These are phyloP conservation scores for Zootoca vivipara DNA, from an alignment of 2,113 vertebrate species.

Conservation along the genomic window DNA sequence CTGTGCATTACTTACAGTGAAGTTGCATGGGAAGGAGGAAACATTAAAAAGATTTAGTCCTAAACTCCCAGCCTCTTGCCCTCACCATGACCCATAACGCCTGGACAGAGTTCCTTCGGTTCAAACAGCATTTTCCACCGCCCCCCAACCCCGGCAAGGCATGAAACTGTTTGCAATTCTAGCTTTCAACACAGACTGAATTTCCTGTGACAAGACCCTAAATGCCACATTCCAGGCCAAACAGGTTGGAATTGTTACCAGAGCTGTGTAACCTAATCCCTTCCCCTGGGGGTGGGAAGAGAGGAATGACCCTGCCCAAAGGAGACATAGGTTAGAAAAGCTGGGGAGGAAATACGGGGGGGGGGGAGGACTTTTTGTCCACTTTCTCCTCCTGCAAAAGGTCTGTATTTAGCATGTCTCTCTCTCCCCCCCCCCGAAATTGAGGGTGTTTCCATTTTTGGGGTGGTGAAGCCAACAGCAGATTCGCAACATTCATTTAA, in stretches of 20 bases:
- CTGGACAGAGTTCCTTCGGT: constrained; percentile 1
- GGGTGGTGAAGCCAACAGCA: neutral
- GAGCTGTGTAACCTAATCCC: constrained; percentile 40
- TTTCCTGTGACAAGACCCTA: constrained; percentile 59
- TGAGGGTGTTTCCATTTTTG: neutral
- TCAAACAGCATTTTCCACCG: neutral
- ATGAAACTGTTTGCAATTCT: constrained; percentile 57
- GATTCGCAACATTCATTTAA: too few species aligned
- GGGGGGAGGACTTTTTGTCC: neutral
- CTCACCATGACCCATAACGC: constrained; percentile 11
- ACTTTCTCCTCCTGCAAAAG: neutral
- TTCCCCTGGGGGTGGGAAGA: constrained; percentile 26
- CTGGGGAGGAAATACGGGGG: neutral
- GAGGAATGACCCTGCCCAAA: constrained; percentile 4
- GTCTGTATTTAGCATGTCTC: neutral
- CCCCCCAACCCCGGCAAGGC: constrained; percentile 40
- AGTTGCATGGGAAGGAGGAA: neutral
- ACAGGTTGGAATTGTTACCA: constrained; percentile 58
- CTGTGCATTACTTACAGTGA: neutral
- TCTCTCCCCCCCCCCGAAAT: neutral
- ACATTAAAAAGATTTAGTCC: neutral
- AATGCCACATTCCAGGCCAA: constrained; percentile 55
- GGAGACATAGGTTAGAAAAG: constrained; percentile 1
- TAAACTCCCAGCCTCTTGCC: constrained; percentile 20
- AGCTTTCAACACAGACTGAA: constrained; percentile 60